phyloP scores from a whole-genome alignment of 2,797 vertebrate genomes.

The Lagodon rhomboides region DNA sequence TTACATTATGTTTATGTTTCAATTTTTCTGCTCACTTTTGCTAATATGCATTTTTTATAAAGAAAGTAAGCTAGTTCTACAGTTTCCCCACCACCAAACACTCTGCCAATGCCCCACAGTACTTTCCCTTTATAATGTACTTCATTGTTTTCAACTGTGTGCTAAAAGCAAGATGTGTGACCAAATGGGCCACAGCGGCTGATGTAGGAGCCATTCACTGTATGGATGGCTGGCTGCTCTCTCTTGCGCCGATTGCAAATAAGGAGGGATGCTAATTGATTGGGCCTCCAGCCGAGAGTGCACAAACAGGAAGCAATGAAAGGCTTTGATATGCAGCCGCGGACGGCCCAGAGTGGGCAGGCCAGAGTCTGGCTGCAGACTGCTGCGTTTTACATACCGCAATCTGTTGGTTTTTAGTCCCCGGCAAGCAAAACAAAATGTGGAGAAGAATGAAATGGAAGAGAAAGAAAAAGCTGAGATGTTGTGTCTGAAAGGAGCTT shows the following conservation, averaged over 20 bases:
- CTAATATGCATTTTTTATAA: not conserved
- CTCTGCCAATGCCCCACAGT: not conserved
- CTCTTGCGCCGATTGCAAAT: constrained; percentile 69
- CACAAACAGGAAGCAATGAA: constrained; percentile 84
- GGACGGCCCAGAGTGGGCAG: constrained; percentile 53
- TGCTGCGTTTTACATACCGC: constrained; percentile 35
- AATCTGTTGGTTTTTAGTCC: constrained; percentile 13
- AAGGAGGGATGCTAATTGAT: constrained; percentile 81
- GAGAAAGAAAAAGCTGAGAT: too few species aligned
- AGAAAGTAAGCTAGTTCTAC: not conserved
- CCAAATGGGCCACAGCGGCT: constrained; percentile 70
- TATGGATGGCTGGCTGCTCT: constrained; percentile 61
- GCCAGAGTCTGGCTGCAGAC: constrained; percentile 66
- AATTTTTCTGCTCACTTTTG: not conserved
- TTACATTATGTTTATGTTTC: not conserved
- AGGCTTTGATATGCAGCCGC: constrained; percentile 83
- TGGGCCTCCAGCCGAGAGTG: constrained; percentile 77
- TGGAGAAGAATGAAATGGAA: not conserved
- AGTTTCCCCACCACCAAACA: not conserved
- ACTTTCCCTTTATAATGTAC: constrained; percentile 19
- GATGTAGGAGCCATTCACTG: constrained; percentile 54
- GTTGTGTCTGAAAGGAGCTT: not conserved
- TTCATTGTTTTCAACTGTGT: constrained; percentile 43
- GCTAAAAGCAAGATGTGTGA: constrained; percentile 49
- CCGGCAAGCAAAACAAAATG: not conserved